Conservation (phyloP, 2,888 invertebrate species). For the Kuschelorhynchus macadamiae region DNA sequence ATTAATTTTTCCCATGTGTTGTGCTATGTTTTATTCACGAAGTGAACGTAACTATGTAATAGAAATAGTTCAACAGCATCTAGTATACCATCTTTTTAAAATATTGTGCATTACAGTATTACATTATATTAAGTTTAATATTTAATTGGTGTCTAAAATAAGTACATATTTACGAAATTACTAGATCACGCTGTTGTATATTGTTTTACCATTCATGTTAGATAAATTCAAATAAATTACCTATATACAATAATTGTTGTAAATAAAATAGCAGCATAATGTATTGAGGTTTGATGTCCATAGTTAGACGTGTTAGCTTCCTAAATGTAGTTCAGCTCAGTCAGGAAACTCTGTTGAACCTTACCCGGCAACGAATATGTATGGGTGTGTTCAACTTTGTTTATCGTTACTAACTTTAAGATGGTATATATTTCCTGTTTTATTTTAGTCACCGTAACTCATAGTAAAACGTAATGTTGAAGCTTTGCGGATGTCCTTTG, state of each 20-base stretch:
- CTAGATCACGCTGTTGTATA: conserved; percentile 11
- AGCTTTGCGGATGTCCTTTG: conserved; percentile 48
- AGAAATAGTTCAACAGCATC: conserved; percentile 28
- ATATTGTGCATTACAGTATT: conserved; percentile 43
- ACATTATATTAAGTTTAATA: conserved; percentile 47
- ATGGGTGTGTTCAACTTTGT: conserved; percentile 32
- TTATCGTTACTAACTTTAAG: conserved; percentile 57
- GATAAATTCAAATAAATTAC: conserved; percentile 29
- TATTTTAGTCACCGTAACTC: conserved; percentile 53
- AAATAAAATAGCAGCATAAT: conserved; percentile 63
- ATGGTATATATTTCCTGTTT: conserved; percentile 52
- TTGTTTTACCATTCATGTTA: conserved; percentile 28
- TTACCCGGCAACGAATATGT: conserved; percentile 8
- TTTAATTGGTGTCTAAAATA: conserved; percentile 42
- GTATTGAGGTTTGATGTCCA: conserved; percentile 51
- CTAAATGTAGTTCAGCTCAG: conserved; percentile 40
- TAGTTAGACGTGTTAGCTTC: conserved; percentile 45
- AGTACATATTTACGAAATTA: conserved; percentile 23
- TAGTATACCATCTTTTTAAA: conserved; percentile 47
- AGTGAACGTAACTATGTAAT: conserved; percentile 34
- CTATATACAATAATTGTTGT: conserved; percentile 59
- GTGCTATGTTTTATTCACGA: conserved; percentile 48
- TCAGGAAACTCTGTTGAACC: conserved; percentile 29
- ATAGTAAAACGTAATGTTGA: conserved; percentile 43
- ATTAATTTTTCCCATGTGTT: conserved; percentile 43